phyloP scores from a whole-genome alignment of 2,888 invertebrate species.

The Leucophenga montana region DNA sequence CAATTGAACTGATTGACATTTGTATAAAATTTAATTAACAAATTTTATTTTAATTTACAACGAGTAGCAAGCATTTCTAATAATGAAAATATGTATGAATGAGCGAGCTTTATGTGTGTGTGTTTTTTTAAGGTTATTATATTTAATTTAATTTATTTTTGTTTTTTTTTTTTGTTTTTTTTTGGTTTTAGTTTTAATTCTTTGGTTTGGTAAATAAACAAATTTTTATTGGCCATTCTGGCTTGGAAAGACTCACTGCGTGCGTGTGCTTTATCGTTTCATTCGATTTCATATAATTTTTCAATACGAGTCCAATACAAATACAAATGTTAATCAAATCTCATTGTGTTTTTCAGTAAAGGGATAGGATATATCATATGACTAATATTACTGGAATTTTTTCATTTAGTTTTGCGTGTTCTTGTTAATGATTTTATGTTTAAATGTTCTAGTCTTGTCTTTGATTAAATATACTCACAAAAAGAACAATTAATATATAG shows the following conservation, averaged over 20 bases:
- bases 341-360: neutral
- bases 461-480: neutral
- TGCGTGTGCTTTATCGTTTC: slow-evolving; percentile 71
- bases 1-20: neutral
- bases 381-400: neutral
- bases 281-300: slow-evolving; percentile 35
- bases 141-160: slow-evolving; percentile 40
- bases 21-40: slow-evolving; percentile 1
- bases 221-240: no score
- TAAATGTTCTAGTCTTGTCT: neutral
- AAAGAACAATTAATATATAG: no score
- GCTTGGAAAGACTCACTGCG: slow-evolving; percentile 72
- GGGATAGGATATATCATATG: slow-evolving; percentile 22
- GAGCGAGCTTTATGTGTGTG: slow-evolving; percentile 41
- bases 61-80: slow-evolving; percentile 1
- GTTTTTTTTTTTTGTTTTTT: slow-evolving; percentile 24
- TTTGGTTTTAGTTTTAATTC: slow-evolving; percentile 29
- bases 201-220: slow-evolving; percentile 17
- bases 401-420: slow-evolving; percentile 1
- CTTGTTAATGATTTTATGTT: slow-evolving; percentile 4
- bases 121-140: slow-evolving; percentile 15
- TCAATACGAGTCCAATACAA: slow-evolving; percentile 72
- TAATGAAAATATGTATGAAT: slow-evolving; percentile 40
- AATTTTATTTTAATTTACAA: slow-evolving; percentile 14
- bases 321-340: slow-evolving; percentile 64